Conservation (phyloP, 2,113 vertebrate species). For the Entomyzon cyanotis region DNA sequence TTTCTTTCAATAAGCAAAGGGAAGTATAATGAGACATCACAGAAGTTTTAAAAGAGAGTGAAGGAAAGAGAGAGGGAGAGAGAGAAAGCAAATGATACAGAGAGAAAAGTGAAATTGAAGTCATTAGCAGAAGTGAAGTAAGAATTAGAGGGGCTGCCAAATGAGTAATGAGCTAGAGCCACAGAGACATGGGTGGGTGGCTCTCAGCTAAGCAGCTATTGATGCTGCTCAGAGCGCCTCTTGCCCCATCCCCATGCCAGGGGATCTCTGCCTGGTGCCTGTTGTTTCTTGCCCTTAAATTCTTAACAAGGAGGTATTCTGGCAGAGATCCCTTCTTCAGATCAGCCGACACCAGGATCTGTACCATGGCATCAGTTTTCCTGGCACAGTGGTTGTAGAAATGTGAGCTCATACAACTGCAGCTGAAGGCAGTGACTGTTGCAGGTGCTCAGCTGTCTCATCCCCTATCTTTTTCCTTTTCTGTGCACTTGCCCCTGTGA, state of each 20-base stretch:
- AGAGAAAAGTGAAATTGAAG: not conserved
- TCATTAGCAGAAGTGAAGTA: not conserved
- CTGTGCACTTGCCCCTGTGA: not conserved
- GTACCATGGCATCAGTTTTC: not conserved
- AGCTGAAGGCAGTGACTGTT: not conserved
- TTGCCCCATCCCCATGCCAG: not conserved
- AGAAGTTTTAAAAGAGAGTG: not conserved
- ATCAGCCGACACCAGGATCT: not conserved
- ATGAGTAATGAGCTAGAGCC: not conserved
- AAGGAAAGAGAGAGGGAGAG: not conserved
- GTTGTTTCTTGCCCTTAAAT: not conserved
- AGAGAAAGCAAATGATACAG: not conserved
- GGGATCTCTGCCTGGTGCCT: rapidly evolving
- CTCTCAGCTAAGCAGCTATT: not conserved
- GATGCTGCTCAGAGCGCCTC: not conserved
- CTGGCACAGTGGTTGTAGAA: not conserved
- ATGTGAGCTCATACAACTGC: not conserved
- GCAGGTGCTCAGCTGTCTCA: not conserved
- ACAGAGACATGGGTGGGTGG: not conserved
- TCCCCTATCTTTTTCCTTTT: not conserved
- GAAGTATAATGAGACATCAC: not conserved
- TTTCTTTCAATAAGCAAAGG: not conserved
- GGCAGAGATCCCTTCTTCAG: not conserved
- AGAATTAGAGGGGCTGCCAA: not conserved
- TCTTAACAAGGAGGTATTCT: not conserved